Evolutionary conservation across 2,113 vertebrate species (phyloP), one percentile per base, ranked within the genome.

Genomic region (Heterochromis multidens): DNA sequence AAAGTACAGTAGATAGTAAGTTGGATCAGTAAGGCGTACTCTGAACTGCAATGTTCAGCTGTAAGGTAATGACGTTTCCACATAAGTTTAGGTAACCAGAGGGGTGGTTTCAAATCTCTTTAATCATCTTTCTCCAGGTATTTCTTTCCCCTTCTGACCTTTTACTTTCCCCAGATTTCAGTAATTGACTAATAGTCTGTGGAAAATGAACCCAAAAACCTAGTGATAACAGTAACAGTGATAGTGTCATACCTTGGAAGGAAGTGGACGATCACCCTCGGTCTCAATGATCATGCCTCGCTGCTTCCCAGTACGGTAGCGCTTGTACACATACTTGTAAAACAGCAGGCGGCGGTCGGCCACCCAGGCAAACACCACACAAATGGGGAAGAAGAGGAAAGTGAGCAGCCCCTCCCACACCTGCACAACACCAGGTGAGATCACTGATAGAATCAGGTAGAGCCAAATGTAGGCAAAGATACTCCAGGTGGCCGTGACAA

Each of bases 401-500:
- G 99, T 99, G 56, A 99, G 97, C 88, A 99, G 95, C 46, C 97
- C 97, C 95, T 99, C 99, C 99, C 99, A 99, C 92, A 99, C 97
- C 80, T 99, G 98, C 83, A 99, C 99, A 1, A 99, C 94, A 0
- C 97, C 97, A 0, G 98, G 99, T 2, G 99, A 98, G 90, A 98
- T 97, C 80, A 99, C 98, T 0, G 97, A 98, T 91, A 99, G 93
- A 94, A 99, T 99, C 91, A 99, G 96, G 94, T 99, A 99, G 67
- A 99, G 97, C 98, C 99, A 99, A 78, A 98, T 98, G 84, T 99
- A 99, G 89, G 99, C 99, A 62, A 99, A 99, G 94, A 99, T 99
- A 95, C 99, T 99, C 99, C 98, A 99, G 77, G 97, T 96, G 0
- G 98, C 98, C 0, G 99, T 99, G 84, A 99, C 98, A 27, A 99